A percentile compares a stretch with the other conserved stretches of the same genome.
These are phyloP conservation scores for Tachina lurida DNA, from an alignment of 2,888 invertebrate genomes.

Conservation along the genomic window DNA sequence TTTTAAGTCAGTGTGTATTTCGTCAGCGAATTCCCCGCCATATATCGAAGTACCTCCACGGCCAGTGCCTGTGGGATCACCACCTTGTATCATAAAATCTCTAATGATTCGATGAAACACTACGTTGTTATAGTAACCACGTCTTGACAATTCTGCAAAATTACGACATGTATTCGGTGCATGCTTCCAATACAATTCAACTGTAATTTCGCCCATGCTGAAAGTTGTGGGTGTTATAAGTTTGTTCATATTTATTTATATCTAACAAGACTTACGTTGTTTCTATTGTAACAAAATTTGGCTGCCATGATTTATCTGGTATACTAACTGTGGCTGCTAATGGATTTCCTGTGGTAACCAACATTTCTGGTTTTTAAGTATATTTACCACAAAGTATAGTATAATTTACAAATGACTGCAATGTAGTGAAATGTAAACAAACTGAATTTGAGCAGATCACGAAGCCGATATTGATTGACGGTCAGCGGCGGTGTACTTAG, in stretches of 20 bases:
- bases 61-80: slow-evolving; percentile 98
- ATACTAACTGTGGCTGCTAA: slow-evolving; percentile 85
- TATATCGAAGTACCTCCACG: slow-evolving; percentile 98
- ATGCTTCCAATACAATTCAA: slow-evolving; percentile 99
- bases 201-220: slow-evolving; percentile 95
- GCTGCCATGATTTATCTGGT: slow-evolving; percentile 95
- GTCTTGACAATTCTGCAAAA: slow-evolving; percentile 95
- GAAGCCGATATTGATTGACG: too few species aligned
- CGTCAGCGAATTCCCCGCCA: slow-evolving; percentile 97
- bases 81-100: slow-evolving; percentile 97
- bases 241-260: background rate
- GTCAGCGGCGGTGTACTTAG: too few species aligned
- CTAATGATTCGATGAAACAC: slow-evolving; percentile 98
- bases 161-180: slow-evolving; percentile 98
- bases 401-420: background rate
- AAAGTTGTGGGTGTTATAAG: slow-evolving; percentile 16
- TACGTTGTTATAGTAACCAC: slow-evolving; percentile 98
- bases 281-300: slow-evolving; percentile 91
- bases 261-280: slow-evolving; percentile 88
- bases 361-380: slow-evolving; percentile 65
- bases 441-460: background rate
- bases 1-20: slow-evolving; percentile 95
- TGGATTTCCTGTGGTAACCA: slow-evolving; percentile 73
- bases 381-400: background rate
- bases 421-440: slow-evolving; percentile 45